Evolutionary conservation across 1,140 invertebrate species (phyloP).

Genomic region (Papilio xuthus): DNA sequence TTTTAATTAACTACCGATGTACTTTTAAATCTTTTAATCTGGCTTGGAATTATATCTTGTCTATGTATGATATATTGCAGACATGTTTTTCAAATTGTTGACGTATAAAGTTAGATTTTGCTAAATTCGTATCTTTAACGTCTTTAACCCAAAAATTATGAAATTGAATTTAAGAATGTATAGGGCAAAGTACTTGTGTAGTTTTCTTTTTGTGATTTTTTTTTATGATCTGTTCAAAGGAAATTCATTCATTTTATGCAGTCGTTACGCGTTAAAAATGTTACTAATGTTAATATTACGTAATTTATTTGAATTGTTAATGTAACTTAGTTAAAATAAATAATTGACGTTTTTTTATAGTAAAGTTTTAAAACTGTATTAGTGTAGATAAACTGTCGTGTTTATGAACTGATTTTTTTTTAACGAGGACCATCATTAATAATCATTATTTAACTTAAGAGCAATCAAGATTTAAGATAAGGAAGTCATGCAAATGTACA

Average conservation of each 20-base stretch:
- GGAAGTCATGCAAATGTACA: neutral
- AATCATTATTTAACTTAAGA: neutral
- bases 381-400: neutral
- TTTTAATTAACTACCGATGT: neutral
- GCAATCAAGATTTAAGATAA: neutral
- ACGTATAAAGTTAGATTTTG: neutral
- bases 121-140: neutral
- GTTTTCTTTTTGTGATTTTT: no score
- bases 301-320: no score
- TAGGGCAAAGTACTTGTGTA: no score
- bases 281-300: no score
- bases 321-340: neutral
- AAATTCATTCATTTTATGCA: no score
- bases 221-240: no score
- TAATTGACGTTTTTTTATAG: neutral
- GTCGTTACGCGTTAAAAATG: no score
- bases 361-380: neutral
- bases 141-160: neutral
- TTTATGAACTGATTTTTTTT: neutral
- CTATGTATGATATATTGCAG: neutral
- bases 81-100: neutral
- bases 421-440: neutral
- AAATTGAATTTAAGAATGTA: no score
- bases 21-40: constrained; percentile 4
- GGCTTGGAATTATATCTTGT: neutral